Conservation (phyloP, 2,797 vertebrate species). For the Psittacula derbiana region DNA sequence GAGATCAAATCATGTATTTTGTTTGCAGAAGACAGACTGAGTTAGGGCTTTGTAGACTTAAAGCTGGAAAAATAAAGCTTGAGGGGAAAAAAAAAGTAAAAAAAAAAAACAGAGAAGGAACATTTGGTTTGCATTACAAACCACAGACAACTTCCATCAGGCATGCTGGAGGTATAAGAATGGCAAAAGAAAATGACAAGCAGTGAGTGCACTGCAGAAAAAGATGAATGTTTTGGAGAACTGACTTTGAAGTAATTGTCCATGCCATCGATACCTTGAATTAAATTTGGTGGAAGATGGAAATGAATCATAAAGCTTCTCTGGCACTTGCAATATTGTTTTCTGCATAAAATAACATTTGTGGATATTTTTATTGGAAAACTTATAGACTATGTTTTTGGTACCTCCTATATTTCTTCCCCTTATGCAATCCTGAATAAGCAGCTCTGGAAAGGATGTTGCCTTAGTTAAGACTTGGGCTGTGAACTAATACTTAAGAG, state of each 20-base stretch:
- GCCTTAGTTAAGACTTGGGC: neutral
- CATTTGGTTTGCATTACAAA: slow-evolving; percentile 61
- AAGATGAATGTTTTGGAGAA: neutral
- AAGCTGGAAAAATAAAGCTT: slow-evolving; percentile 59
- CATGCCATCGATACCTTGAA: neutral
- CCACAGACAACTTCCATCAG: slow-evolving; percentile 65
- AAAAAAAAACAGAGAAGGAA: neutral
- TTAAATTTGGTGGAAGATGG: slow-evolving; percentile 13
- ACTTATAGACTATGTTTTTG: neutral
- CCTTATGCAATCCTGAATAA: slow-evolving; percentile 28
- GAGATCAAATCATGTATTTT: slow-evolving; percentile 13
- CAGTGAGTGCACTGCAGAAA: neutral
- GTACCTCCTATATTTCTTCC: slow-evolving; percentile 12
- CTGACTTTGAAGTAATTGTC: slow-evolving; percentile 4
- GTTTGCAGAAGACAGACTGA: slow-evolving; percentile 32
- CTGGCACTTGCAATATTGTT: neutral
- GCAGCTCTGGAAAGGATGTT: neutral
- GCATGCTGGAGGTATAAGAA: slow-evolving; percentile 15
- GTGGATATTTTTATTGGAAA: slow-evolving; percentile 23
- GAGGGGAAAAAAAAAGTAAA: neutral
- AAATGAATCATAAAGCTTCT: neutral
- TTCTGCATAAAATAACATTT: neutral
- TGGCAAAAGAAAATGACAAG: slow-evolving; percentile 41
- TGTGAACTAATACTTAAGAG: neutral
- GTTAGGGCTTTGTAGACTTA: slow-evolving; percentile 25